phyloP scores from a whole-genome alignment of 2,113 vertebrate genomes.

The Cyprinodon variegatus region DNA sequence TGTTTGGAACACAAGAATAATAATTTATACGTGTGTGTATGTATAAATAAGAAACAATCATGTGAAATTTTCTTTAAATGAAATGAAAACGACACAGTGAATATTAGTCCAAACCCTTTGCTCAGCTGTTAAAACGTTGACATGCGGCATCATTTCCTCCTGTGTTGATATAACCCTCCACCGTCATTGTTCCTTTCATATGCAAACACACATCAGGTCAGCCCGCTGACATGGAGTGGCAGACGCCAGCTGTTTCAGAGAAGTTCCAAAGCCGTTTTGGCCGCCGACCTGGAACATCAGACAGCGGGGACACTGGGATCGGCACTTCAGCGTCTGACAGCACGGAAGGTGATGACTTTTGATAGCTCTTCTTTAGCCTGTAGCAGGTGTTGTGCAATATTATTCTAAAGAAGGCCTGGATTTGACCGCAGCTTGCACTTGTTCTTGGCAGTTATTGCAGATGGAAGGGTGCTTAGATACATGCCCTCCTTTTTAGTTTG shows the following conservation, averaged over 20 bases:
- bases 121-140: not conserved
- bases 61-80: slow-evolving; percentile 46
- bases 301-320: slow-evolving; percentile 82
- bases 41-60: slow-evolving; percentile 11
- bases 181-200: slow-evolving; percentile 25
- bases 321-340: slow-evolving; percentile 86
- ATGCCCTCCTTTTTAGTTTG: not conserved
- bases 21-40: not conserved
- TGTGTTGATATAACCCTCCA: slow-evolving; percentile 15
- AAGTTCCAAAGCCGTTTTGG: slow-evolving; percentile 85
- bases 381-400: slow-evolving; percentile 21
- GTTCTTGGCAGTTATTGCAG: not conserved
- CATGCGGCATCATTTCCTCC: not conserved
- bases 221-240: slow-evolving; percentile 86
- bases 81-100: slow-evolving; percentile 77
- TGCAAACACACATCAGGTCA: slow-evolving; percentile 47
- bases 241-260: slow-evolving; percentile 83
- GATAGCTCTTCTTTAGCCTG: slow-evolving; percentile 27
- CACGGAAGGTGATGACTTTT: slow-evolving; percentile 84
- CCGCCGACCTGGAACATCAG: slow-evolving; percentile 79
- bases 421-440: not conserved
- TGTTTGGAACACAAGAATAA: not conserved
- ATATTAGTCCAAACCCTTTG: slow-evolving; percentile 69
- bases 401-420: slow-evolving; percentile 8
- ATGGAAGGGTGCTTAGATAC: not conserved